Percentiles rank a stretch among this genome's conserved stretches.
Evolutionary conservation across 2,113 vertebrate genomes (phyloP).

Genomic region (Parus major): DNA sequence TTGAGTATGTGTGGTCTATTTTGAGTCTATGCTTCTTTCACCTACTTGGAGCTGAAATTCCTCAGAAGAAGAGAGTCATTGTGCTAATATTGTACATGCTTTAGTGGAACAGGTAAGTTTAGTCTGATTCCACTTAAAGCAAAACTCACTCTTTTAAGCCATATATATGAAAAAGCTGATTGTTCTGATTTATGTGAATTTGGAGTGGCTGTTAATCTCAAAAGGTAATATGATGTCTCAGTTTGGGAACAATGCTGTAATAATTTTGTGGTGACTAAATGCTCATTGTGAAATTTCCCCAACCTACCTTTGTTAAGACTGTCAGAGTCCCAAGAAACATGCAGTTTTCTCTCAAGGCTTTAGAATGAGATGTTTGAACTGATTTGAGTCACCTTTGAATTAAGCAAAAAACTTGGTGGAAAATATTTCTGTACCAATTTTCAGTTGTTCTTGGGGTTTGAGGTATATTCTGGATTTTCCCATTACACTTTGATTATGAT

Average conservation of each 20-base stretch:
- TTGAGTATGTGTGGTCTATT: not conserved
- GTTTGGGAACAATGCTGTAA: not conserved
- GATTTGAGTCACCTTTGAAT: not conserved
- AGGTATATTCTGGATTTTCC: not conserved
- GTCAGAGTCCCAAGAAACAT: not conserved
- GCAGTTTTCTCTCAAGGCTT: not conserved
- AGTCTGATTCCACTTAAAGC: not conserved
- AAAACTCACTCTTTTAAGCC: not conserved
- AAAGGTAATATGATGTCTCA: not conserved
- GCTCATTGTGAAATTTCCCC: not conserved
- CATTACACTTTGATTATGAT: not conserved
- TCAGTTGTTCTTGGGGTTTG: not conserved
- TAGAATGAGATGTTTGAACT: not conserved
- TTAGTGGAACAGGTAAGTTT: not conserved
- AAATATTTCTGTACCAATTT: not conserved
- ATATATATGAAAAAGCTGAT: accelerated
- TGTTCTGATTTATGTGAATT: not conserved
- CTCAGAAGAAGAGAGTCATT: not conserved
- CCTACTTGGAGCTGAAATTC: not conserved
- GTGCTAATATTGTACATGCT: not conserved
- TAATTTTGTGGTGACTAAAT: not conserved
- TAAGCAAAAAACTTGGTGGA: not conserved
- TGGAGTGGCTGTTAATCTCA: not conserved
- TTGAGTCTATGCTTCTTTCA: not conserved
- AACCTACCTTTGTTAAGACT: not conserved